Conservation (phyloP, 92 coral and sea anemone genomes). For the Porites divaricata region DNA sequence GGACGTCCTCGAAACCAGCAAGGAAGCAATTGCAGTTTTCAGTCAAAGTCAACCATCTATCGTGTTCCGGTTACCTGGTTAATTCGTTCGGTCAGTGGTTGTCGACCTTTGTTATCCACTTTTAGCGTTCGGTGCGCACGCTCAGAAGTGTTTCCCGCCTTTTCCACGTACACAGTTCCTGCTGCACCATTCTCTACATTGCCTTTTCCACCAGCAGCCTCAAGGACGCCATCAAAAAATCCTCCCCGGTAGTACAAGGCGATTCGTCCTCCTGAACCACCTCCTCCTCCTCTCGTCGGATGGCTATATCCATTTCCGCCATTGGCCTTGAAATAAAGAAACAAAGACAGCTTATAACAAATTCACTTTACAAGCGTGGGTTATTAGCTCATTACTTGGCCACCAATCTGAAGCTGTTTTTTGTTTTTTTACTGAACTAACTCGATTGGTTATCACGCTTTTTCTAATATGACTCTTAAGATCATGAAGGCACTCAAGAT, state of each 20-base stretch:
- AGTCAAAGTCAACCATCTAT: background rate
- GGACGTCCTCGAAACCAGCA: no score
- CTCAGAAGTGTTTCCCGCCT: conserved; percentile 35
- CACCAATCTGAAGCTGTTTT: no score
- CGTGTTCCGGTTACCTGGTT: conserved; percentile 68
- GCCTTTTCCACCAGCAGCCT: conserved; percentile 94
- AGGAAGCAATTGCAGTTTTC: background rate
- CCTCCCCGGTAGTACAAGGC: conserved; percentile 84
- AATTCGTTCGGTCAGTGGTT: conserved; percentile 82
- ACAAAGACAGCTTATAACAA: background rate
- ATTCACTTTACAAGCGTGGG: no score
- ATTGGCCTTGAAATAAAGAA: conserved; percentile 61
- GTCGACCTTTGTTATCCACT: conserved; percentile 79
- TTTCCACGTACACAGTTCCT: conserved; percentile 92
- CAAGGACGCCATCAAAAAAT: conserved; percentile 85
- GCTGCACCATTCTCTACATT: conserved; percentile 91
- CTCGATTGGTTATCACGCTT: no score
- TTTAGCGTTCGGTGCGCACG: conserved; percentile 66
- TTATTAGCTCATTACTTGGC: no score
- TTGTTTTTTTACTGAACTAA: no score
- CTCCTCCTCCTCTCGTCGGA: conserved; percentile 83
- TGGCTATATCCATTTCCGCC: conserved; percentile 86
- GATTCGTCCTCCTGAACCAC: conserved; percentile 96
- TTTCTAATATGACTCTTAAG: no score
- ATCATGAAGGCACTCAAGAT: no score